A percentile compares a stretch with the other conserved stretches of the same genome.
Evolutionary conservation across 2,113 vertebrate genomes (phyloP).

Genomic region (Paradisaea rubra): DNA sequence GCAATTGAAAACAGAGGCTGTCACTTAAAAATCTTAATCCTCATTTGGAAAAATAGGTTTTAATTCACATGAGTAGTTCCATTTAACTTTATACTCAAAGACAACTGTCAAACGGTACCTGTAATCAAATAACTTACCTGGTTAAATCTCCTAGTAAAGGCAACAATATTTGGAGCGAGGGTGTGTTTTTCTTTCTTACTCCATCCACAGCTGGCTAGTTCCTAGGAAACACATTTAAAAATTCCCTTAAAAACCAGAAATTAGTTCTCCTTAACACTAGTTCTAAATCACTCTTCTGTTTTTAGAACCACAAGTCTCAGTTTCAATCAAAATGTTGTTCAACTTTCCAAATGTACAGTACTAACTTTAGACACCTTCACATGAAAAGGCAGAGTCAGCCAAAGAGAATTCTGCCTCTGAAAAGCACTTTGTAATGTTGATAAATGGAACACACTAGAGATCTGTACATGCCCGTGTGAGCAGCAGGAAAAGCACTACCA

Average conservation of each 20-base stretch:
- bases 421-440: not conserved
- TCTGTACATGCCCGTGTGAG: not conserved
- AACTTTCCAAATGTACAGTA: not conserved
- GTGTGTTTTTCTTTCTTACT: slow-evolving; percentile 93
- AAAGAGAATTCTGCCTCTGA: not conserved
- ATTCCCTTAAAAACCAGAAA: not conserved
- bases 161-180: slow-evolving; percentile 88
- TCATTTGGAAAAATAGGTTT: not conserved
- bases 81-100: not conserved
- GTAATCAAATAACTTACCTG: slow-evolving; percentile 73
- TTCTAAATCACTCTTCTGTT: not conserved
- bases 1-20: not conserved
- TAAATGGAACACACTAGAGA: not conserved
- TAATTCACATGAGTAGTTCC: not conserved
- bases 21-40: not conserved
- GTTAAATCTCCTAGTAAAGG: slow-evolving; percentile 94
- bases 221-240: slow-evolving; percentile 73
- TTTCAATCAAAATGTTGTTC: not conserved
- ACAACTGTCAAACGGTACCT: not conserved
- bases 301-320: not conserved
- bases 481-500: not conserved
- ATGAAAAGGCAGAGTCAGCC: not conserved
- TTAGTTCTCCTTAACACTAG: not conserved
- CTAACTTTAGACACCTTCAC: not conserved
- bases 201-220: slow-evolving; percentile 92